Percentiles rank a stretch among this genome's conserved stretches.
Conservation (phyloP, 2,113 vertebrate species). For the Ornithorhynchus anatinus region DNA sequence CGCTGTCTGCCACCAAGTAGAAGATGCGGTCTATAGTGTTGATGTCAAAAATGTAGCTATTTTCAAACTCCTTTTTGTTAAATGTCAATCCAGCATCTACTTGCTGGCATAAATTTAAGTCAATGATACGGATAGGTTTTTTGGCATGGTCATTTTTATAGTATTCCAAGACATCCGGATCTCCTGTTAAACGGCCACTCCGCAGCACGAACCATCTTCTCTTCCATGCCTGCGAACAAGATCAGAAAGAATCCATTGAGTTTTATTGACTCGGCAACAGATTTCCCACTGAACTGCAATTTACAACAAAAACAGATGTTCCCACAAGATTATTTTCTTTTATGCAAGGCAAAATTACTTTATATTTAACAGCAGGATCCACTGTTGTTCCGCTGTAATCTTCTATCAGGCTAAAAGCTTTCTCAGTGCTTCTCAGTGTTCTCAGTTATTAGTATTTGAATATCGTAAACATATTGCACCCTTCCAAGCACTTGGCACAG, state of each 20-base stretch:
- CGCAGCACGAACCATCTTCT: slow-evolving; percentile 98
- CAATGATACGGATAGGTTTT: slow-evolving; percentile 98
- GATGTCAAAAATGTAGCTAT: slow-evolving; percentile 99
- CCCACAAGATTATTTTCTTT: not conserved
- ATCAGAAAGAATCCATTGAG: slow-evolving; percentile 9
- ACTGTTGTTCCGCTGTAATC: too few relatives aligned
- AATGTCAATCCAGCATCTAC: slow-evolving; percentile 97
- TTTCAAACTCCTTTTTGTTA: slow-evolving; percentile 98
- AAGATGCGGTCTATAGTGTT: slow-evolving; percentile 97
- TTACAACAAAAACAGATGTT: not conserved
- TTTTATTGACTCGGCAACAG: not conserved
- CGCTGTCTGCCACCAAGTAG: slow-evolving; percentile 97
- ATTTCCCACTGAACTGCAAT: not conserved
- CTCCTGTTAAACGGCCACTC: slow-evolving; percentile 93
- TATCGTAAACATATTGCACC: too few relatives aligned
- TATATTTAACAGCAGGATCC: too few relatives aligned
- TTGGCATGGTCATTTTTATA: slow-evolving; percentile 99
- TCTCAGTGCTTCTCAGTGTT: too few relatives aligned
- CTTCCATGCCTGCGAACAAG: slow-evolving; percentile 90
- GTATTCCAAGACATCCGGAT: slow-evolving; percentile 97
- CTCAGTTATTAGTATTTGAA: too few relatives aligned
- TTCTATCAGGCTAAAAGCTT: too few relatives aligned
- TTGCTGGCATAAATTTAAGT: slow-evolving; percentile 98
- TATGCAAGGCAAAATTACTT: not conserved
- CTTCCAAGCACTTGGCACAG: too few relatives aligned